Evolutionary conservation across 2,113 vertebrate species (phyloP).

Genomic region (Microcebus lehilahytsara): DNA sequence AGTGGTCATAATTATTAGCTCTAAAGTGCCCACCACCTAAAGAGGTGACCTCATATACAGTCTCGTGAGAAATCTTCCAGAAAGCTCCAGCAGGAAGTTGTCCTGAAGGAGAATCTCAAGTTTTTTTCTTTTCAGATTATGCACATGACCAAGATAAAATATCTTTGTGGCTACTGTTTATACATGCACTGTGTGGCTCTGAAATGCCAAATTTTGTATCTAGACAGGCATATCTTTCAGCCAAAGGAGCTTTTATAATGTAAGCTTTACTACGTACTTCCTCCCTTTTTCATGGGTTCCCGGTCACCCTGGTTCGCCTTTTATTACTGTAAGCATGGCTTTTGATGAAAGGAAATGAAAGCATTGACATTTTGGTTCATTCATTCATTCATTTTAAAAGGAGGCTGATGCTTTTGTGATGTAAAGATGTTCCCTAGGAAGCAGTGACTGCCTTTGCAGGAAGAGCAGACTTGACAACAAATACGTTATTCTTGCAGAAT

Average conservation of each 20-base stretch:
- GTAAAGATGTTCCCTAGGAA: slow-evolving; percentile 74
- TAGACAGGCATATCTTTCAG: slow-evolving; percentile 53
- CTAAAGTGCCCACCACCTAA: slow-evolving; percentile 23
- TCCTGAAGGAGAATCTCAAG: neutral
- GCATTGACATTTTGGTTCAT: slow-evolving; percentile 64
- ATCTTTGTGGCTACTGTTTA: slow-evolving; percentile 45
- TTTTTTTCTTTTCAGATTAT: slow-evolving; percentile 26
- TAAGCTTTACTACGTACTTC: slow-evolving; percentile 57
- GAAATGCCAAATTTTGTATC: slow-evolving; percentile 58
- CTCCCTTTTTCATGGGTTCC: slow-evolving; percentile 36
- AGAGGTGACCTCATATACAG: neutral
- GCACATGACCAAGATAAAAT: slow-evolving; percentile 57
- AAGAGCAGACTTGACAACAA: slow-evolving; percentile 68
- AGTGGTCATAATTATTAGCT: neutral
- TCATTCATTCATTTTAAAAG: slow-evolving; percentile 73
- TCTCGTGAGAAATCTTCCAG: slow-evolving; percentile 52
- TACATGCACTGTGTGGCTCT: slow-evolving; percentile 67
- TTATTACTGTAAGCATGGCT: slow-evolving; percentile 70
- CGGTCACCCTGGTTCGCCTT: slow-evolving; percentile 51
- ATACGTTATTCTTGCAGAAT: slow-evolving; percentile 68
- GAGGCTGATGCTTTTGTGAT: slow-evolving; percentile 75
- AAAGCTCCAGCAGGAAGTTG: slow-evolving; percentile 19
- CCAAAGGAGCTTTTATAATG: slow-evolving; percentile 55
- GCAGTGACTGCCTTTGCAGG: slow-evolving; percentile 58
- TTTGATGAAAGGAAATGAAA: slow-evolving; percentile 70